These are phyloP conservation scores for Drosophila dunni DNA, from an alignment of 1,140 invertebrate species.

Conservation along the genomic window DNA sequence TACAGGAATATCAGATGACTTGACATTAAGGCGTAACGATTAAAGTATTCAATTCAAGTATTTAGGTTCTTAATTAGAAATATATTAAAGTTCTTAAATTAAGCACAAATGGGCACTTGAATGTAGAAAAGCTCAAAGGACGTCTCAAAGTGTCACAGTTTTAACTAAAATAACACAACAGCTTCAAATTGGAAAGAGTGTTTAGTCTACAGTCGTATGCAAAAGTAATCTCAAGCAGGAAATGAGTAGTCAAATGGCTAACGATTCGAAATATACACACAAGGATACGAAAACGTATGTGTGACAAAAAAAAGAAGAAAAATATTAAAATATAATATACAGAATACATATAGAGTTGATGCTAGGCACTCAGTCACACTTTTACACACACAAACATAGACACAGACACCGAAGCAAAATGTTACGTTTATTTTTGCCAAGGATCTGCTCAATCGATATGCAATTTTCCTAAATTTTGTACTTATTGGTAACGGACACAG, in stretches of 20 bases:
- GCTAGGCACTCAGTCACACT: constrained; percentile 30
- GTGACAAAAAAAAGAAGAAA: constrained; percentile 2
- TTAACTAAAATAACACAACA: constrained; percentile 10
- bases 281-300: too few relatives aligned
- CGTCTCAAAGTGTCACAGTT: constrained; percentile 1
- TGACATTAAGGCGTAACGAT: too few relatives aligned
- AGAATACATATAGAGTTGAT: constrained; percentile 13
- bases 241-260: constrained; percentile 53
- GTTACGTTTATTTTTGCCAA: constrained; percentile 38
- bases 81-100: too few relatives aligned
- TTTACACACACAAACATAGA: constrained; percentile 7
- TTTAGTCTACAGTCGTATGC: constrained; percentile 20
- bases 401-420: constrained; percentile 7
- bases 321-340: constrained; percentile 47
- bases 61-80: too few relatives aligned
- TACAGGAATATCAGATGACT: too few relatives aligned
- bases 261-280: constrained; percentile 21
- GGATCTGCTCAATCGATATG: constrained; percentile 44
- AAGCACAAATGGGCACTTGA: too few relatives aligned
- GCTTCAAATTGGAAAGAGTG: constrained; percentile 9
- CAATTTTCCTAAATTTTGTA: constrained; percentile 52
- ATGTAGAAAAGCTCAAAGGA: too few relatives aligned
- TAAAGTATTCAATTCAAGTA: too few relatives aligned
- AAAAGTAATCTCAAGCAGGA: constrained; percentile 58
- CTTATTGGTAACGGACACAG: constrained; percentile 27